These are phyloP conservation scores for Argyra leucocephala DNA, from an alignment of 2,888 invertebrate genomes.

Conservation along the genomic window DNA sequence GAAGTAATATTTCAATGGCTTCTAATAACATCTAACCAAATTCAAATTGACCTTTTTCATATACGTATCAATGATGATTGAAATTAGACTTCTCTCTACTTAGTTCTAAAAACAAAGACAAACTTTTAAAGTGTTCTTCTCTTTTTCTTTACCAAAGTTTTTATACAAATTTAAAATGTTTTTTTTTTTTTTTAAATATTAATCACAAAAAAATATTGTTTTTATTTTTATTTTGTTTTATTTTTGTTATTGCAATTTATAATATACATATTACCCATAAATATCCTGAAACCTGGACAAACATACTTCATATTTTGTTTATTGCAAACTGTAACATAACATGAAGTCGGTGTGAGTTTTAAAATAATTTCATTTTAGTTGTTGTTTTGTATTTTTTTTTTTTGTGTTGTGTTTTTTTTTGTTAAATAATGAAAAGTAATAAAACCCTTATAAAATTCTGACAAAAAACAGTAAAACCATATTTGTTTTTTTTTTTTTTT, in stretches of 20 bases:
- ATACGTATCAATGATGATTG: too few species aligned
- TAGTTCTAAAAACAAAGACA: too few species aligned
- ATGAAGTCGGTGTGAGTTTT: conserved; percentile 1
- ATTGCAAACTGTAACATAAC: not conserved
- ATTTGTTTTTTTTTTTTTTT: too few species aligned
- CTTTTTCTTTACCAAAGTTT: too few species aligned
- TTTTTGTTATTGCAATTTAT: not conserved
- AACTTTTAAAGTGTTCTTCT: too few species aligned
- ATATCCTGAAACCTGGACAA: conserved; percentile 6
- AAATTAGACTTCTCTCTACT: too few species aligned
- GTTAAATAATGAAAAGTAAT: not conserved
- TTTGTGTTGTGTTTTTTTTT: not conserved
- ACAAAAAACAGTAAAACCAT: not conserved
- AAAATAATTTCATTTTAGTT: not conserved
- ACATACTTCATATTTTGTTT: not conserved
- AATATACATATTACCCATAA: not conserved
- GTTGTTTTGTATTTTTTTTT: not conserved
- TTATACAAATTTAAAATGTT: too few species aligned
- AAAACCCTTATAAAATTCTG: conserved; percentile 3
- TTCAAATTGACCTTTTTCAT: too few species aligned
- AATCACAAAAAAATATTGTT: not conserved
- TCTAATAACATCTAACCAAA: too few species aligned
- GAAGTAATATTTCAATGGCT: too few species aligned
- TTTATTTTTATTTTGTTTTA: not conserved
- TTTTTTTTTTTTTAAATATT: too few species aligned